phyloP scores from a whole-genome alignment of 2,888 invertebrate species.

The Chirona hameri region DNA sequence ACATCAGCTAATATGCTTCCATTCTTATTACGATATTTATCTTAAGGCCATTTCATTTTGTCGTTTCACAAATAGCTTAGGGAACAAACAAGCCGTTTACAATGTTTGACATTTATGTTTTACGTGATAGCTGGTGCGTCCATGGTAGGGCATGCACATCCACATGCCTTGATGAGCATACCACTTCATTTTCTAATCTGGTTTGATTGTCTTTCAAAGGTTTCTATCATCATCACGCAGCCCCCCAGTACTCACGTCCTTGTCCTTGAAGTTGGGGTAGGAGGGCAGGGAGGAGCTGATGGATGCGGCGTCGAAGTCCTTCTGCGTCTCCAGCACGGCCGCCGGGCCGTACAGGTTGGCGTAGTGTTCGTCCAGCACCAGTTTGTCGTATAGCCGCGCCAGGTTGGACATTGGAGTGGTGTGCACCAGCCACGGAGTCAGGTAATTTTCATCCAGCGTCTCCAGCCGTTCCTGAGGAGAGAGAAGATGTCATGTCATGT shows the following conservation, averaged over 20 bases:
- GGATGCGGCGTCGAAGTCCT: background rate
- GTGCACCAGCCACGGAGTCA: background rate
- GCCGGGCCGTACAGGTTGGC: slow-evolving; percentile 39
- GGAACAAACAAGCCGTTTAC: no score
- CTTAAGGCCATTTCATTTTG: no score
- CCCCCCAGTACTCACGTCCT: background rate
- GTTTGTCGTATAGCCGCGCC: background rate
- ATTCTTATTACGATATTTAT: no score
- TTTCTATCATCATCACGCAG: no score
- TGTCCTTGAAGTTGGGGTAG: background rate
- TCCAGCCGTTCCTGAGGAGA: background rate
- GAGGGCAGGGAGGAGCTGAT: background rate
- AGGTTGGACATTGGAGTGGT: background rate
- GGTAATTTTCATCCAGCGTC: background rate
- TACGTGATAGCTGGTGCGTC: no score
- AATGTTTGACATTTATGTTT: no score
- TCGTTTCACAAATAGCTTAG: no score
- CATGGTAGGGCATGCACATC: no score
- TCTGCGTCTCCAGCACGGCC: slow-evolving; percentile 35
- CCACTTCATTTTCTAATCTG: no score
- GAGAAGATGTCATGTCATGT: background rate
- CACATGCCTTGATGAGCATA: no score
- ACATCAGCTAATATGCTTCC: no score
- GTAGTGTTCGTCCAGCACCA: slow-evolving; percentile 35
- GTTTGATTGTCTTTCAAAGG: no score